Evolutionary conservation across 2,797 vertebrate genomes (phyloP).

Genomic region (Helicolenus hilgendorfi): DNA sequence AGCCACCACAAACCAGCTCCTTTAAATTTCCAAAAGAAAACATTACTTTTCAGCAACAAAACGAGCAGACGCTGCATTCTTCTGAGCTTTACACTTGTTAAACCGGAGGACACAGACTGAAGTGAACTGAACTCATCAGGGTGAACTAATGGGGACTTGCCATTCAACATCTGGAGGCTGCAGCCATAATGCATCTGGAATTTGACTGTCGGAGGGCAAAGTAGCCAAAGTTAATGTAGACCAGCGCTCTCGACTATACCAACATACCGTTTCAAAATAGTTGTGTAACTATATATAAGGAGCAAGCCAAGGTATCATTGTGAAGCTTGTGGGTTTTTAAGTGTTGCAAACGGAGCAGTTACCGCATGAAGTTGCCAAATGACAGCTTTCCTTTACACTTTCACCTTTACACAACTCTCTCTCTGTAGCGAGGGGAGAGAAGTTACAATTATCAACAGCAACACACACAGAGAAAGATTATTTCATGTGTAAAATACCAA

Average conservation of each 20-base stretch:
- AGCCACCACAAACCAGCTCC: slow-evolving; percentile 82
- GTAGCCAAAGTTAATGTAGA: slow-evolving; percentile 73
- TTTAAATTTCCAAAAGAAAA: slow-evolving; percentile 77
- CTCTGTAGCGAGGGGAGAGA: neutral
- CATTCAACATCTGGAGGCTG: slow-evolving; percentile 86
- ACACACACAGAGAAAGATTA: neutral
- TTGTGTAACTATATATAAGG: slow-evolving; percentile 72
- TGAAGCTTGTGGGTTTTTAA: slow-evolving; percentile 76
- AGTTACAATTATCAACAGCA: neutral
- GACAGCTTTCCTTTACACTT: slow-evolving; percentile 62
- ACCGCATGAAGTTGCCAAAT: slow-evolving; percentile 69
- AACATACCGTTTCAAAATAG: slow-evolving; percentile 75
- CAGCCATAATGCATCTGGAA: slow-evolving; percentile 86
- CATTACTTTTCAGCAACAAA: slow-evolving; percentile 52
- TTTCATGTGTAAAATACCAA: slow-evolving; percentile 6
- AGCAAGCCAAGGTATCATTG: slow-evolving; percentile 65
- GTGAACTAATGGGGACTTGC: slow-evolving; percentile 64
- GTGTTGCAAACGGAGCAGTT: slow-evolving; percentile 79
- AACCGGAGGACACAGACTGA: slow-evolving; percentile 40
- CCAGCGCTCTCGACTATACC: slow-evolving; percentile 57
- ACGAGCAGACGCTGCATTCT: slow-evolving; percentile 53
- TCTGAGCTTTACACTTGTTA: slow-evolving; percentile 61
- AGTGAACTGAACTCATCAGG: slow-evolving; percentile 24
- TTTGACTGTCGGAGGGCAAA: slow-evolving; percentile 65
- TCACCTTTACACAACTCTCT: slow-evolving; percentile 26